Base-by-base conservation (phyloP, 2,888 invertebrate species). In the Eupithecia pulchellata region DNA sequence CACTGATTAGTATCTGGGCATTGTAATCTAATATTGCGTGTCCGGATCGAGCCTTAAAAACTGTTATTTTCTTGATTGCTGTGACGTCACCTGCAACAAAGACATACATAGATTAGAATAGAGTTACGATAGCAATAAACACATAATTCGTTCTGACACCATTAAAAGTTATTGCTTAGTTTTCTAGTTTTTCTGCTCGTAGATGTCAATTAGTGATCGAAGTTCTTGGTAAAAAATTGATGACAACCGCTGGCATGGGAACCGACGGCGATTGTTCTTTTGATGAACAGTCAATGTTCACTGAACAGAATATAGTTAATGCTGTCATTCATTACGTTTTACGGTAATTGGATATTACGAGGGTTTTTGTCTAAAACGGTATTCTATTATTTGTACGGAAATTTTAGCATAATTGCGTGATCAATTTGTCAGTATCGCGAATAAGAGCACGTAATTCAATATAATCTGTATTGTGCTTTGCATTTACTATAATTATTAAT, bases 31-130 rank as follows among this genome's bases (percentile, higher is more conserved):
- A 74, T 77, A 77, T 85, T 73, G 85, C 84, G 82, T 81, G 84
- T 66, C 70, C 76, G 73, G 29, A 69, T 68, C 39, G 71, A 58
- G 58, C 72, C 66, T 75, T 73, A 69, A 79, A 78, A 82, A 81
- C 85, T 76, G 84, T 83, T 83, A 83, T 86, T 85, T 79, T 78
- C 81, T 84, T 81, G 79, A 82, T 81, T 80, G 83, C 77, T 77
- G 81, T 81, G 82, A 80, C 82, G 85, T 81, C 81, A 84, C 85
- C 91, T 92, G 91, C 64, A 91, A 92, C 86, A 86, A 89, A 79
- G 82, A 85, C 66, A 72, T 65, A 67, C 72, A 69, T 25, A 67
- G 75, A 77, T 81, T 72, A 75, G 27, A 55, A 52, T 36, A 20
- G 8, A 69, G 75, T 75, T 61, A 11, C 13, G 25, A 60, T 3